Evolutionary conservation across 2,113 vertebrate species (phyloP).

Genomic region (Oncorhynchus nerka): DNA sequence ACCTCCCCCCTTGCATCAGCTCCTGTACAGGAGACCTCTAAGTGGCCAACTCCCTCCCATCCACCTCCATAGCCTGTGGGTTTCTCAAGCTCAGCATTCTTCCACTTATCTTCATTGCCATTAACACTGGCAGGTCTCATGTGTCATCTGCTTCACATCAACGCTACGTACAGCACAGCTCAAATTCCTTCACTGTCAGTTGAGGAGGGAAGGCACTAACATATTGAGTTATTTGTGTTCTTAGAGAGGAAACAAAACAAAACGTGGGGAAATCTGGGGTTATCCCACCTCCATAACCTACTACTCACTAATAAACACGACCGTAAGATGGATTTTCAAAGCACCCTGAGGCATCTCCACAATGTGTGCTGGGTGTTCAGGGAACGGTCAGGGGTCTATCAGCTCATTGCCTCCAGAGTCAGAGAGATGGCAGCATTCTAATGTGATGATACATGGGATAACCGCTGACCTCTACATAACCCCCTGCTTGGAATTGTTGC

Average conservation of each 20-base stretch:
- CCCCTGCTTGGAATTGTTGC: neutral
- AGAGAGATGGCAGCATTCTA: no score
- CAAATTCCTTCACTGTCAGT: constrained; percentile 69
- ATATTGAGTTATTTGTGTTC: constrained; percentile 61
- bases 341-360: neutral
- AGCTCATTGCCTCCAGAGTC: neutral
- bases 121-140: constrained; percentile 71
- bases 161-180: constrained; percentile 35
- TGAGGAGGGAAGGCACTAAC: constrained; percentile 56
- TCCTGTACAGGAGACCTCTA: constrained; percentile 53
- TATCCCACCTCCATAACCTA: constrained; percentile 35
- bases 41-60: constrained; percentile 66
- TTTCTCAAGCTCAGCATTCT: constrained; percentile 73
- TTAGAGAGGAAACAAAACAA: constrained; percentile 52
- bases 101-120: constrained; percentile 80
- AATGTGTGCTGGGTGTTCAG: neutral
- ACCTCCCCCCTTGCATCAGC: neutral
- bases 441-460: constrained; percentile 15
- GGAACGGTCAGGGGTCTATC: constrained; percentile 2
- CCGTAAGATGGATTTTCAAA: neutral
- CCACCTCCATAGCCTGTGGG: constrained; percentile 71
- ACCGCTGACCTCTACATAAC: constrained; percentile 16
- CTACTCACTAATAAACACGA: constrained; percentile 19
- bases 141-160: constrained; percentile 74
- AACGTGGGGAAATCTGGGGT: constrained; percentile 29